These are phyloP conservation scores for Iselma pallidipennis DNA, from an alignment of 2,888 invertebrate species.

Conservation along the genomic window DNA sequence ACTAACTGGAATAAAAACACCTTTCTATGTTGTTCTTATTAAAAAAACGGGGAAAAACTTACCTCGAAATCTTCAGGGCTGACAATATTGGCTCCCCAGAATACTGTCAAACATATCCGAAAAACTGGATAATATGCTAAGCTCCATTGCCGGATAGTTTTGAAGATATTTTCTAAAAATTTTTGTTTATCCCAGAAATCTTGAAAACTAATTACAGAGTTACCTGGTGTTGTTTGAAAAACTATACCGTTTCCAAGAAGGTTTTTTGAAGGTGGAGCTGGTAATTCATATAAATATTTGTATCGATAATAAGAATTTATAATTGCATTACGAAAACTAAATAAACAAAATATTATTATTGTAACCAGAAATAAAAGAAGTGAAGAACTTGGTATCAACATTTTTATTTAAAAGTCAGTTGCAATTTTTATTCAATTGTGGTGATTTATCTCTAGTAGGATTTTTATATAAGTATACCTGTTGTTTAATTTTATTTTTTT, in stretches of 20 bases:
- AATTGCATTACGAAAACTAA: background rate
- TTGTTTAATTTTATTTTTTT: too few relatives aligned
- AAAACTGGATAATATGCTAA: background rate
- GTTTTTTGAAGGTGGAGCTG: background rate
- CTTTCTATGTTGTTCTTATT: background rate
- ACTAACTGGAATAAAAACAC: slow-evolving; percentile 41
- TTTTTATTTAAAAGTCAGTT: too few relatives aligned
- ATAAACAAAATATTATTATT: background rate
- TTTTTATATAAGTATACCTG: too few relatives aligned
- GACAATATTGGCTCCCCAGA: background rate
- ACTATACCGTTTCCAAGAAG: background rate
- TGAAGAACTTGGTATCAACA: background rate
- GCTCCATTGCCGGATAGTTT: background rate
- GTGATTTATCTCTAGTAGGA: too few relatives aligned
- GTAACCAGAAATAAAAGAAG: background rate
- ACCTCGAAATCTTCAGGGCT: slow-evolving; percentile 13
- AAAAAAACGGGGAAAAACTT: too few relatives aligned
- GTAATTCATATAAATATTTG: background rate
- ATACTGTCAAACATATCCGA: background rate
- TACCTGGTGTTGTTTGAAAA: background rate
- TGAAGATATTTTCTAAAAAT: background rate
- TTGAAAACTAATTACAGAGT: background rate
- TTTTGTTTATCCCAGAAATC: too few relatives aligned
- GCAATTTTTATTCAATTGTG: too few relatives aligned
- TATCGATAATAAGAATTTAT: background rate